These are phyloP conservation scores for Chaenogobius annularis DNA, from an alignment of 2,113 vertebrate genomes.

Conservation along the genomic window DNA sequence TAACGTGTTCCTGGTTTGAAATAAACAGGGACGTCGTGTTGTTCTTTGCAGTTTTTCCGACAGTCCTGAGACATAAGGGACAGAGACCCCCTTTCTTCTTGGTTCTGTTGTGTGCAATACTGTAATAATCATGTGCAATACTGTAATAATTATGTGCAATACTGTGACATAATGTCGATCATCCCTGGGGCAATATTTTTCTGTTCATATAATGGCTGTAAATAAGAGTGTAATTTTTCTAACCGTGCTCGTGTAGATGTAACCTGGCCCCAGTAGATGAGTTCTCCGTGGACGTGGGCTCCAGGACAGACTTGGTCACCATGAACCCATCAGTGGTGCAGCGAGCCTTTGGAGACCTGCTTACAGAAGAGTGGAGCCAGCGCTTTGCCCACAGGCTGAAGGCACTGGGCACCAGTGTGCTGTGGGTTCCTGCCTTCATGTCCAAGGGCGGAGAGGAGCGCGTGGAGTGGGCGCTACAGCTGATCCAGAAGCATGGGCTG, in stretches of 20 bases:
- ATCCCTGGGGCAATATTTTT: too few relatives aligned
- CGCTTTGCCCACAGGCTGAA: conserved; percentile 87
- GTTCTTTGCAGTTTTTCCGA: too few relatives aligned
- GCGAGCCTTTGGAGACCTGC: conserved; percentile 91
- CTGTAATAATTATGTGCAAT: too few relatives aligned
- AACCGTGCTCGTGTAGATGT: conserved; percentile 80
- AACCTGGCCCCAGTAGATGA: conserved; percentile 94
- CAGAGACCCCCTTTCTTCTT: too few relatives aligned
- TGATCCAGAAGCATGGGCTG: conserved; percentile 88
- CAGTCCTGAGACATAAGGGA: too few relatives aligned
- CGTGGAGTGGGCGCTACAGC: conserved; percentile 90
- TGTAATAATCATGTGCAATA: too few relatives aligned
- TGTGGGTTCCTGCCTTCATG: conserved; percentile 98
- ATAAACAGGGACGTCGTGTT: too few relatives aligned
- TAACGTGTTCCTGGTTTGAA: too few relatives aligned
- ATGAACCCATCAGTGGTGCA: conserved; percentile 98
- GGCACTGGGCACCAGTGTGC: conserved; percentile 87
- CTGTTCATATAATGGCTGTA: too few relatives aligned
- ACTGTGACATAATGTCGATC: too few relatives aligned
- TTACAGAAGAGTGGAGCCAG: conserved; percentile 85
- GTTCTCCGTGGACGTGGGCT: conserved; percentile 85
- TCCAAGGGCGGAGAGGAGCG: conserved; percentile 92
- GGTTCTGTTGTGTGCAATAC: too few relatives aligned
- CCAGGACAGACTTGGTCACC: conserved; percentile 89
- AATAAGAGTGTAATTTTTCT: too few relatives aligned